Evolutionary conservation across 2,113 vertebrate genomes (phyloP), one percentile per base, ranked within the genome.

Genomic region (Gymnocephalus cernua): DNA sequence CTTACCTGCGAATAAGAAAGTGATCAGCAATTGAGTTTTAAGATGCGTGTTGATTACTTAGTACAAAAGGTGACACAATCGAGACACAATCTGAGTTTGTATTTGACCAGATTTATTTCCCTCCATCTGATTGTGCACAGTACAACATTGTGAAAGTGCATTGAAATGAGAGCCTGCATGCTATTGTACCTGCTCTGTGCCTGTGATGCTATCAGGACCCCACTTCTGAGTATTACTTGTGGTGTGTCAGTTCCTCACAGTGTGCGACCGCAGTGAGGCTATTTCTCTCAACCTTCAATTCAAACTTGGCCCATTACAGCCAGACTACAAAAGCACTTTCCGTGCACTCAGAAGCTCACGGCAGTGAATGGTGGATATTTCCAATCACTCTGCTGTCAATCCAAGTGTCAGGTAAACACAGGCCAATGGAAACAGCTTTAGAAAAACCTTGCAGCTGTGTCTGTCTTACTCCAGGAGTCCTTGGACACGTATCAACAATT

Each of bases 271-370:
- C 92, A 95, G 95, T 94, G 94, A 93, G 93, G 94, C 94, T 94
- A 95, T 96, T 95, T 95, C 91, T 94, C 91, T 93, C 95, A 95
- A 94, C 95, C 95, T 95, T 95, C 95, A 96, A 95, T 95, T 96
- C 94, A 95, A 95, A 95, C 95, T 96, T 95, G 94, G 94, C 90
- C 95, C 95, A 96, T 96, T 96, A 96, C 94, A 95, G 94, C 93
- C 94, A 94, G 95, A 95, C 94, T 95, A 95, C 95, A 95, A 95
- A 95, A 95, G 95, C 95, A 96, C 95, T 96, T 95, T 95, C 92
- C 81, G 71, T 93, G 95, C 94, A 95, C 95, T 95, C 94, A 95
- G 94, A 92, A 94, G 92, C 94, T 95, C 93, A 91, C 88, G 64
- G 90, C 89, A 92, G 93, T 95, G 95, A 95, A 95, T 95, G 93